Percentiles rank a stretch among this genome's conserved stretches.
phyloP scores from a whole-genome alignment of 2,888 invertebrate genomes.

The Amblyteles armatorius region DNA sequence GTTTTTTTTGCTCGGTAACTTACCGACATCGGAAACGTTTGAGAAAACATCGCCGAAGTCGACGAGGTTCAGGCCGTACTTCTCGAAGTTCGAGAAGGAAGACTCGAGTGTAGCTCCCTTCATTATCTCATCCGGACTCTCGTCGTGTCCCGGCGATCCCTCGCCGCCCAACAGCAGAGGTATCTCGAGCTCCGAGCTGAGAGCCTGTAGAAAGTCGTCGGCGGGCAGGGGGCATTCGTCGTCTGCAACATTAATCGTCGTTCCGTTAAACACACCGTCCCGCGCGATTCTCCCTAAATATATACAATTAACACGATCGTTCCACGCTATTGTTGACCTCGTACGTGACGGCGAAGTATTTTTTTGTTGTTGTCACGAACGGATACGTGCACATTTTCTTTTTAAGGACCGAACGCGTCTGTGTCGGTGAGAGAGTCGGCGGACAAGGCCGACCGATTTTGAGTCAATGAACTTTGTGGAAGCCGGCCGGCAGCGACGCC shows the following conservation, averaged over 20 bases:
- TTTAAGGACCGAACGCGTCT: conserved; percentile 35
- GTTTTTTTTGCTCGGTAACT: background rate
- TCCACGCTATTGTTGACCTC: background rate
- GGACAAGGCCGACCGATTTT: conserved; percentile 68
- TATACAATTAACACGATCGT: background rate
- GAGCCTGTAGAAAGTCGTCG: conserved; percentile 79
- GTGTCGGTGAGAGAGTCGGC: conserved; percentile 54
- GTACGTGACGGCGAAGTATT: background rate
- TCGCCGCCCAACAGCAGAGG: conserved; percentile 76
- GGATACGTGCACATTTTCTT: conserved; percentile 8
- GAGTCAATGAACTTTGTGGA: conserved; percentile 75
- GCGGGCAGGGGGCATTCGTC: conserved; percentile 74
- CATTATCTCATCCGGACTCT: conserved; percentile 77
- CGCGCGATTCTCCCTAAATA: background rate
- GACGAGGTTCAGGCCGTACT: conserved; percentile 69
- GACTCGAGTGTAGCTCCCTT: conserved; percentile 71
- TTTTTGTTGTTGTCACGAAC: background rate
- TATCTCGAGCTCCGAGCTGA: conserved; percentile 79
- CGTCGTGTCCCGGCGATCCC: conserved; percentile 73
- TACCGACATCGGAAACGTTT: conserved; percentile 61
- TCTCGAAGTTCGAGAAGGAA: conserved; percentile 68
- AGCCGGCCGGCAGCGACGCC: conserved; percentile 68
- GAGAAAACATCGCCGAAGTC: conserved; percentile 67
- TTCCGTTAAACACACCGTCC: background rate
- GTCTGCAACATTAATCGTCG: conserved; percentile 70